Evolutionary conservation across 92 coral and sea anemone genomes (phyloP), one percentile per base, ranked within the genome.

Genomic region (Actinostola sp.): DNA sequence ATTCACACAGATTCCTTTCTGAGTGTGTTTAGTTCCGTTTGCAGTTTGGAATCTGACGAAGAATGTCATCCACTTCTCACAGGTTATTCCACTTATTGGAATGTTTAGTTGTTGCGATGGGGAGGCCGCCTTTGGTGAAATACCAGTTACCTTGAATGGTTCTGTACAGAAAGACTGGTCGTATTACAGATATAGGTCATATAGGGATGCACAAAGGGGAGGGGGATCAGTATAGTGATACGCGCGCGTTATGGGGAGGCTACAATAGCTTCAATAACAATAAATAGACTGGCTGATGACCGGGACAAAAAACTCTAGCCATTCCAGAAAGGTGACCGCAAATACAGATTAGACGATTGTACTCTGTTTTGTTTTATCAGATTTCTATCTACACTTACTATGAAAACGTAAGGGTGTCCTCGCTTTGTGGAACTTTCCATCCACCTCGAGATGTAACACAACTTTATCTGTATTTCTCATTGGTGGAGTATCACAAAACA

Each of bases 401-500:
- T 84, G 81, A 24, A 84, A 72, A 26, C 78, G 83, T 8, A 84
- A 74, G 13, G 89, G 89, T 28, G 57, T 84, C 59, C 79, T 84
- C 23, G 89, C 78, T 51, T 84, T 84, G 62, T 69, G 73, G 4
- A 84, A 61, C 45, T 78, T 65, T 9, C 85, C 89, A 21, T 79
- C 89, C 31, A 79, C 81, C 26, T 84, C 89, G 57, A 84, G 78
- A 31, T 79, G 80, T 1, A 84, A 69, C 8, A 76, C 68, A 35
- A 76, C 85, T 73, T 53, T 72, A 8, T 79, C 82, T 0, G 41
- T 60, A 35, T 78, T 71, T 44, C 76, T 66, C 66, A 84, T 67
- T 24, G 89, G 89, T 33, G 89, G 89, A 2, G 85, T 84, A 58
- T 84, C 84, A 38, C 89, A 84, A 46, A 78, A 45, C 12, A 84